A percentile compares a stretch with the other conserved stretches of the same genome.
Evolutionary conservation across 2,888 invertebrate species (phyloP).

Genomic region (Resseliella maxima): DNA sequence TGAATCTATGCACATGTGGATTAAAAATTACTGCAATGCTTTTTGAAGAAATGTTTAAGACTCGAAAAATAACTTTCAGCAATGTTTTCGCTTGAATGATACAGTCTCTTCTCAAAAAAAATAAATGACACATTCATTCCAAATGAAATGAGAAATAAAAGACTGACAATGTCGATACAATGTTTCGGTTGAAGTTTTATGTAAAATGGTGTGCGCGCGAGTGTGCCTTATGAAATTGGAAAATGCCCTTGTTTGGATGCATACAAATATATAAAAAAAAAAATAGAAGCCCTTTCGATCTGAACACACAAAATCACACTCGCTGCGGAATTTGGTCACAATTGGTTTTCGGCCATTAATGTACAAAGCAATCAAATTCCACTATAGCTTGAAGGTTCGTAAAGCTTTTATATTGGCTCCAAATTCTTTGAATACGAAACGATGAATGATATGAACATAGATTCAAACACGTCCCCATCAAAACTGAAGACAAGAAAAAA

Average conservation of each 20-base stretch:
- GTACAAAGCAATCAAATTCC: background rate
- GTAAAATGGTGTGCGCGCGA: background rate
- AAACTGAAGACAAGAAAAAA: background rate
- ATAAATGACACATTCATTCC: too few species aligned
- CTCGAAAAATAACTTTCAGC: too few species aligned
- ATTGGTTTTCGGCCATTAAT: constrained; percentile 7
- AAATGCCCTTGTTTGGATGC: too few species aligned
- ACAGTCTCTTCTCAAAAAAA: too few species aligned
- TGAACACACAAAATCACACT: background rate
- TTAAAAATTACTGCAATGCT: too few species aligned
- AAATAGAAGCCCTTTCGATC: background rate
- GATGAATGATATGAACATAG: background rate
- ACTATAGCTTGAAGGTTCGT: background rate
- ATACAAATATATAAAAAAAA: background rate
- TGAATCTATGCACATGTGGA: too few species aligned
- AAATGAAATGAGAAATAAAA: too few species aligned
- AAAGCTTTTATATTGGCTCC: background rate
- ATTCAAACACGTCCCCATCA: background rate
- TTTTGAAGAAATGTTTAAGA: too few species aligned
- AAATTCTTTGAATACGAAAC: background rate
- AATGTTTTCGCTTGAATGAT: too few species aligned
- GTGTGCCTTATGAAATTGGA: too few species aligned
- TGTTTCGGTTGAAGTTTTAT: background rate
- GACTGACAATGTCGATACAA: background rate
- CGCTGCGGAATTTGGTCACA: background rate